Percentiles rank a stretch among this genome's conserved stretches.
Evolutionary conservation across 2,113 vertebrate species (phyloP).

Genomic region (Tychaedon coryphoeus): DNA sequence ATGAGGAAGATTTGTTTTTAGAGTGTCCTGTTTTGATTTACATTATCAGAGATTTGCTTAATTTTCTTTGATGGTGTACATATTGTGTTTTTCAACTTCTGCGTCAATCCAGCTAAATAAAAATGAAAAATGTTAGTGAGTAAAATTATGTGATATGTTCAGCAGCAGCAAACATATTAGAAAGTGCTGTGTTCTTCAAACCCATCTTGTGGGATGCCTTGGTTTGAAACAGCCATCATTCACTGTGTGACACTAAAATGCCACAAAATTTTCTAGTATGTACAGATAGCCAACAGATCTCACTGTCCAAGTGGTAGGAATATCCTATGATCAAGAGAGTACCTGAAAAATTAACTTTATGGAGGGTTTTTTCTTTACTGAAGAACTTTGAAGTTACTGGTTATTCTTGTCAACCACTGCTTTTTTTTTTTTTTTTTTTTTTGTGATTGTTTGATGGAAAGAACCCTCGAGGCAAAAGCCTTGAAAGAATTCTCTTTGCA

Average conservation of each 20-base stretch:
- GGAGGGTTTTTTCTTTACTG: rapidly evolving
- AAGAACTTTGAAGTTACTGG: not conserved
- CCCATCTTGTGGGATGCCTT: not conserved
- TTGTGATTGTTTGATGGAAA: not conserved
- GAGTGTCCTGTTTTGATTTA: not conserved
- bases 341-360: not conserved
- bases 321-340: not conserved
- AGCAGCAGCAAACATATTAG: not conserved
- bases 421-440: rapidly evolving
- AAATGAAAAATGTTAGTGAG: not conserved
- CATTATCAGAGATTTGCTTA: not conserved
- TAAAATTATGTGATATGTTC: not conserved
- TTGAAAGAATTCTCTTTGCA: not conserved
- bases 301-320: not conserved
- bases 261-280: rapidly evolving
- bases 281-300: not conserved
- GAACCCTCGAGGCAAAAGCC: not conserved
- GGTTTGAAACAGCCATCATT: not conserved
- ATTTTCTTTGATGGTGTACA: not conserved
- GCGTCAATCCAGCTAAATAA: not conserved
- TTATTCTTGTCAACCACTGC: rapidly evolving
- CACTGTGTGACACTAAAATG: not conserved
- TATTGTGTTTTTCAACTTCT: not conserved
- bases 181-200: not conserved
- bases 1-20: not conserved